Base-by-base conservation (phyloP, 2,797 vertebrate genomes). In the Darevskia nairensis region DNA sequence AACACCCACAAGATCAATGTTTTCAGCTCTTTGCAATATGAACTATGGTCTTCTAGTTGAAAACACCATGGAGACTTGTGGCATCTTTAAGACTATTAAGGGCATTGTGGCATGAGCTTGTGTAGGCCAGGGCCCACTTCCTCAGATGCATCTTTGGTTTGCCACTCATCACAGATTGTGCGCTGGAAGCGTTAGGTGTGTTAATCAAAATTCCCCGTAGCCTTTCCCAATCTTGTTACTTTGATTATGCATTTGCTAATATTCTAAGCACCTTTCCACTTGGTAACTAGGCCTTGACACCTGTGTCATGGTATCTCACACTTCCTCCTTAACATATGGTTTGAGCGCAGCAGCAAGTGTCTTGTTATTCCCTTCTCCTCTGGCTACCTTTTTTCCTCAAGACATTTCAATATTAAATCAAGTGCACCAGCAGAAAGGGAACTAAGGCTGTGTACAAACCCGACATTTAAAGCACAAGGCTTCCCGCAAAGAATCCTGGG, bases 201-300 rank as follows among this genome's bases (percentile, higher is more conserved):
- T 66, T 87, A 80, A 90, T 87, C 35, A 90, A 93, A 92, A 86
- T 84, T 55, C 46, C 59, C 46, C n/a, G 13, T 8, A 55, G 66
- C 3, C 0, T 86, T 82, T 82, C 74, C 32, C 66, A 35, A 46
- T 9, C 23, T 41, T 78, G 1, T 86, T 90, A 84, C 68, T 84
- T 80, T 85, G 77, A 21, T 89, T 92, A 88, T 76, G 75, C 89
- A 77, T 1, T 2, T 80, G 32, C 76, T 39, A 55, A 91, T 89
- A 80, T 80, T 0, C 88, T 32, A 21, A 82, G 72, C 39, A 69
- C 50, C 55, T 90, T 89, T 91, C 83, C 3, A 84, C 3, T 86
- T 75, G 10, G 25, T 35, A 13, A 29, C 2, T 80, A 80, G 66
- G 25, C 77, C 61, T 84, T 71, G 35, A 46, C 64, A 61, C 41